These are phyloP conservation scores for Megaceryle torquata DNA, from an alignment of 2,113 vertebrate genomes.

Conservation along the genomic window DNA sequence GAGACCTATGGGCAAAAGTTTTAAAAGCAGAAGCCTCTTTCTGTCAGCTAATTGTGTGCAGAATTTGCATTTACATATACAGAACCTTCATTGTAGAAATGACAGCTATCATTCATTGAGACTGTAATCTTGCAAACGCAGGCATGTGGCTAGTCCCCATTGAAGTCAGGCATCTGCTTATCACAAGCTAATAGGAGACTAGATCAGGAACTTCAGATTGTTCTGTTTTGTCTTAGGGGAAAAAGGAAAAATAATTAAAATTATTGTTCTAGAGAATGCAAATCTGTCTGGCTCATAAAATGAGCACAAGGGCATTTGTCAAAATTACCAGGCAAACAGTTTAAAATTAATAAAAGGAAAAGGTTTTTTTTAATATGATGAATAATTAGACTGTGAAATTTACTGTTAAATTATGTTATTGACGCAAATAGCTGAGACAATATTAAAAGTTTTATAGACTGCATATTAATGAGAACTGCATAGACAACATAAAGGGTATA, in stretches of 20 bases:
- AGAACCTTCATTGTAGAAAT: neutral
- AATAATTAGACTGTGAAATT: constrained; percentile 25
- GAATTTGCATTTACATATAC: neutral
- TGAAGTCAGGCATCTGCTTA: neutral
- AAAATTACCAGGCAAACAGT: neutral
- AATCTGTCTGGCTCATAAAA: neutral
- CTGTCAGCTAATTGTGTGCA: neutral
- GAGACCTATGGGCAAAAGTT: neutral
- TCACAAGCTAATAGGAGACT: neutral
- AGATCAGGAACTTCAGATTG: neutral
- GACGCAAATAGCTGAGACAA: neutral
- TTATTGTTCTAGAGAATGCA: constrained; percentile 4
- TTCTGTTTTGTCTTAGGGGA: neutral
- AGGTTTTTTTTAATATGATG: neutral
- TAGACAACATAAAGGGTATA: neutral
- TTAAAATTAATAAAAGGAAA: constrained; percentile 9
- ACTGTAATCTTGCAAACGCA: neutral
- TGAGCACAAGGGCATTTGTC: neutral
- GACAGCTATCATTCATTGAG: neutral
- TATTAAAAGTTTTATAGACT: neutral
- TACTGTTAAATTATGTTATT: neutral
- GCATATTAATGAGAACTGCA: neutral
- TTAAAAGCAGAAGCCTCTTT: neutral
- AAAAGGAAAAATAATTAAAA: constrained; percentile 21
- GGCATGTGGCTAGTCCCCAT: neutral